Conservation (phyloP, 2,113 vertebrate species). For the Planiliza haematocheilus region DNA sequence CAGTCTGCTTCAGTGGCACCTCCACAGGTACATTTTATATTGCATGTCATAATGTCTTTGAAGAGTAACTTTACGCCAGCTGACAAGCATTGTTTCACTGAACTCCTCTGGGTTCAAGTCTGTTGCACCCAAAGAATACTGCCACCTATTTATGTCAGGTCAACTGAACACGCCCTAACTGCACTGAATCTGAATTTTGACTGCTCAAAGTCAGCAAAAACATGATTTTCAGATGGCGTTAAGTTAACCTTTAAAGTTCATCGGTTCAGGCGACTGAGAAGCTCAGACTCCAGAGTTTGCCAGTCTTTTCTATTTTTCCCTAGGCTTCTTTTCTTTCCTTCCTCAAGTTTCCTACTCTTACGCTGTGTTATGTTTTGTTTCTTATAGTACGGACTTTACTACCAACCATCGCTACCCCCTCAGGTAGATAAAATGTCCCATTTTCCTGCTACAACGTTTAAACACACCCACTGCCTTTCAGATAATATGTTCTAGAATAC, state of each 20-base stretch:
- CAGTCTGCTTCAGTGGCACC: slow-evolving; percentile 60
- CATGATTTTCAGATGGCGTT: slow-evolving; percentile 11
- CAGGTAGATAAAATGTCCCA: slow-evolving; percentile 79
- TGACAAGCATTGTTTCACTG: slow-evolving; percentile 25
- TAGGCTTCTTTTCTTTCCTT: slow-evolving; percentile 23
- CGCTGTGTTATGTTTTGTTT: slow-evolving; percentile 77
- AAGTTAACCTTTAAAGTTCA: slow-evolving; percentile 14
- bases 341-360: slow-evolving; percentile 60
- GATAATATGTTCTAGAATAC: slow-evolving; percentile 17
- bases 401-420: slow-evolving; percentile 78
- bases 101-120: neutral
- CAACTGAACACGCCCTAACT: slow-evolving; percentile 13
- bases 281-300: slow-evolving; percentile 7
- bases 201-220: slow-evolving; percentile 25
- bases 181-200: slow-evolving; percentile 33
- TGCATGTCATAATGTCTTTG: slow-evolving; percentile 6
- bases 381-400: slow-evolving; percentile 82
- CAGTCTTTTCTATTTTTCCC: neutral
- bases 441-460: slow-evolving; percentile 49
- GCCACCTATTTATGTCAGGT: neutral
- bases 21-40: slow-evolving; percentile 66
- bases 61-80: slow-evolving; percentile 11
- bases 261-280: neutral
- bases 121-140: neutral
- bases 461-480: slow-evolving; percentile 17